Evolutionary conservation across 2,888 invertebrate species (phyloP).

Genomic region (Hirtodrosophila alboralis): DNA sequence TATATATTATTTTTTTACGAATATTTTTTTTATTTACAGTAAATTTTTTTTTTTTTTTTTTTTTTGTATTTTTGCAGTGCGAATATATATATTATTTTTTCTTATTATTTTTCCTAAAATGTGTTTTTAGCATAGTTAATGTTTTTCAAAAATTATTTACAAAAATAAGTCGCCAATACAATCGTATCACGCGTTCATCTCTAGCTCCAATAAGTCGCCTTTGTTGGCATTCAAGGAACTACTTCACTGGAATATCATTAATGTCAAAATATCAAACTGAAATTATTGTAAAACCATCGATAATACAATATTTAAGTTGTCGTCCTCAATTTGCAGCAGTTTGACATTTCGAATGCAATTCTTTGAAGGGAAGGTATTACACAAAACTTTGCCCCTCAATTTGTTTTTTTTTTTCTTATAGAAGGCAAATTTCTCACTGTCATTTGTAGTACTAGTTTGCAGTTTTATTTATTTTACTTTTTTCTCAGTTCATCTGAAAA

Average conservation of each 20-base stretch:
- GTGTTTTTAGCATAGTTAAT: not conserved
- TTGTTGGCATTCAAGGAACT: constrained; percentile 39
- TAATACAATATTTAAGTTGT: constrained; percentile 65
- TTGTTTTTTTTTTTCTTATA: constrained; percentile 33
- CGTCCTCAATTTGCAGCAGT: constrained; percentile 44
- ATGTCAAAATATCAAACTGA: constrained; percentile 67
- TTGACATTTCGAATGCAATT: constrained; percentile 54
- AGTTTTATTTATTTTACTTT: constrained; percentile 23
- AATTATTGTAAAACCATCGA: constrained; percentile 68
- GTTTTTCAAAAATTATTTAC: not conserved
- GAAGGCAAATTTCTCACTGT: constrained; percentile 64
- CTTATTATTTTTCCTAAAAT: too few relatives aligned
- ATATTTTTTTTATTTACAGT: too few relatives aligned
- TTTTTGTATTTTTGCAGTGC: too few relatives aligned
- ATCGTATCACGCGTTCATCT: constrained; percentile 26
- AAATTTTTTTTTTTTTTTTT: too few relatives aligned
- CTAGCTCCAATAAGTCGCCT: constrained; percentile 1
- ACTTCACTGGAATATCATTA: constrained; percentile 56
- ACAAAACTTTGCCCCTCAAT: constrained; percentile 13
- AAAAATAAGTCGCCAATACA: not conserved
- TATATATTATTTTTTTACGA: too few relatives aligned
- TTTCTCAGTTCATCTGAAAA: constrained; percentile 3
- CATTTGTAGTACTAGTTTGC: constrained; percentile 50
- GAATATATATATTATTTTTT: not conserved
- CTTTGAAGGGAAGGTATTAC: constrained; percentile 7